Conservation (phyloP, 1,140 invertebrate genomes). For the Homarus americanus region DNA sequence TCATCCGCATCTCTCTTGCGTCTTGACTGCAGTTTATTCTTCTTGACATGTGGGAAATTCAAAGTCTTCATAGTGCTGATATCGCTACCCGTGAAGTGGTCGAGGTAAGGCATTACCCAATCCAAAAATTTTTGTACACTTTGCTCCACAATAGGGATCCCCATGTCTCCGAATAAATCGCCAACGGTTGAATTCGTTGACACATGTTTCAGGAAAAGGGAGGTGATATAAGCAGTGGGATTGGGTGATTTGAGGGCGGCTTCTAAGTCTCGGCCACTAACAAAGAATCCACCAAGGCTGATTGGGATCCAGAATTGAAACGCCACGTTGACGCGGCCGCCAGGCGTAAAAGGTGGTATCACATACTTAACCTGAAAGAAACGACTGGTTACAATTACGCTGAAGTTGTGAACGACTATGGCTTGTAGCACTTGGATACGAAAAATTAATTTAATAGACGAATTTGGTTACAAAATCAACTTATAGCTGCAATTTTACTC, state of each 20-base stretch:
- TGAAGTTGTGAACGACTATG: too few relatives aligned
- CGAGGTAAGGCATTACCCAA: constrained; percentile 43
- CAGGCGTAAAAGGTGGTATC: constrained; percentile 58
- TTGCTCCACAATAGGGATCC: neutral
- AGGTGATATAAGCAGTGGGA: constrained; percentile 53
- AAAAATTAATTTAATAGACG: too few relatives aligned
- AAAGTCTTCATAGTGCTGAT: neutral
- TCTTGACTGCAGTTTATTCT: neutral
- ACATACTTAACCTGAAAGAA: constrained; percentile 47
- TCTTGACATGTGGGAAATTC: neutral
- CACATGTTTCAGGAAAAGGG: constrained; percentile 48
- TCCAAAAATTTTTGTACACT: constrained; percentile 34
- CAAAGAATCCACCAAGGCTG: constrained; percentile 50
- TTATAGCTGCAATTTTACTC: too few relatives aligned
- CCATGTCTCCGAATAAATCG: constrained; percentile 6
- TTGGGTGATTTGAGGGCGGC: constrained; percentile 32
- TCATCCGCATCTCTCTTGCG: neutral
- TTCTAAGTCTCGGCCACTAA: constrained; percentile 45
- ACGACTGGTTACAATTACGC: too few relatives aligned
- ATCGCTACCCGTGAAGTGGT: neutral
- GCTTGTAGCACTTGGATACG: too few relatives aligned
- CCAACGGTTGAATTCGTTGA: constrained; percentile 29
- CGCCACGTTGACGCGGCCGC: constrained; percentile 53
- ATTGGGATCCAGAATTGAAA: constrained; percentile 67
- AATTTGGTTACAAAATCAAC: too few relatives aligned